Base-by-base conservation (phyloP, 2,113 vertebrate genomes). In the Pseudorasbora parva region DNA sequence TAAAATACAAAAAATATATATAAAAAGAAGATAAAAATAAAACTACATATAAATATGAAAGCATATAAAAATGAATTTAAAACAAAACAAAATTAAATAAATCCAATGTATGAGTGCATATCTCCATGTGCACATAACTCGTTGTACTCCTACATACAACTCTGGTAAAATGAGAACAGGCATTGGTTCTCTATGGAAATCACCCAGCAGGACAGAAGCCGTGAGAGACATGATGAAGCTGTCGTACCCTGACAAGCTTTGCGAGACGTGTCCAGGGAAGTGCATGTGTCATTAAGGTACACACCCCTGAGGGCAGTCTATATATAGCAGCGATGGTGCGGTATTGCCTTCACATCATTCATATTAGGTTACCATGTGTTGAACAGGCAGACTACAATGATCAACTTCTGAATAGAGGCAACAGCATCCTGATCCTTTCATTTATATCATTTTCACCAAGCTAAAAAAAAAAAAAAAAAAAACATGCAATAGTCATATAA, bases 351-450 rank as follows among this genome's bases (percentile, higher is more conserved):
- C 23, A 27, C 71, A 66, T 30, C 27, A 66, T 33, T 49, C 7
- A 73, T 73, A 73, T 47, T 73, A 73, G 23, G 45, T 73, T 73
- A 49, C 71, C 71, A 73, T 15, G 8, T 27, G 27, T 73, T 25
- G 12, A 73, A 49, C n/a, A 41, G 19, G 4, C 17, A n/a, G 68
- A 71, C 37, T 45, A 5, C 11, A 41, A 7, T 25, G 21, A 71
- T 71, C 41, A 71, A 45, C 69, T 15, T 72, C 19, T n/a, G 21
- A 69, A 23, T 15, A 14, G 21, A 45, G 21, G 15, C 3, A 5
- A 12, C 21, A 45, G 21, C 9, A 71, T 23, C 37, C 37, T 71
- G 68, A 6, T 71, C 37, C 23, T 45, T 69, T 71, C 5, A 69
- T 37, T 37, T 6, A 37, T 37, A 37, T 43, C 19, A 43, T 41